A percentile compares a stretch with the other conserved stretches of the same genome.
Conservation (phyloP, 92 coral and sea anemone genomes). For the Micromussa lordhowensis region DNA sequence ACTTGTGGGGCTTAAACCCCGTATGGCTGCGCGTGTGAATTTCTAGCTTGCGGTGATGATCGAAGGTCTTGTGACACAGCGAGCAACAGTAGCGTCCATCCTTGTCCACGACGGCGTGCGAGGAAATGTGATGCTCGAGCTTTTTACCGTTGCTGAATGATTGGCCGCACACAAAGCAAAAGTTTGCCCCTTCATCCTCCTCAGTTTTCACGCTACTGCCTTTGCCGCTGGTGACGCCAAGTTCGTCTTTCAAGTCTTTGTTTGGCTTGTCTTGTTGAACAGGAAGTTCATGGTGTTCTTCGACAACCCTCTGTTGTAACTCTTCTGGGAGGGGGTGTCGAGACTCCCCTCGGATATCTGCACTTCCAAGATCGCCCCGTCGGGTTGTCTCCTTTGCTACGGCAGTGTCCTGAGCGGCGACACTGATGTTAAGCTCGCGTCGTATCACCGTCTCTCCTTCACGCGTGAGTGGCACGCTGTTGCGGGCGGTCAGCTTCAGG, state of each 20-base stretch:
- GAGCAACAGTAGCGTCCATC: conserved; percentile 90
- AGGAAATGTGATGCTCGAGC: conserved; percentile 86
- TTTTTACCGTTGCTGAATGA: conserved; percentile 78
- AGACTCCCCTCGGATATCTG: conserved; percentile 2
- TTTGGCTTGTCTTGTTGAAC: conserved; percentile 13
- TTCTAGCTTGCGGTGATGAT: conserved; percentile 87
- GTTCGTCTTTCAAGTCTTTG: conserved; percentile 16
- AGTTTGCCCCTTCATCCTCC: conserved; percentile 62
- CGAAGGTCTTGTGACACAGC: conserved; percentile 82
- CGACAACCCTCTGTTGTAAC: conserved; percentile 1
- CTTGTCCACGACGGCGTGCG: conserved; percentile 86
- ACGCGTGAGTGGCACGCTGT: conserved; percentile 28
- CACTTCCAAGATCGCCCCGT: neutral
- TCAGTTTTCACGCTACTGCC: conserved; percentile 26
- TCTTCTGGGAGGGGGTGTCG: conserved; percentile 20
- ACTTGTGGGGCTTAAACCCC: conserved; percentile 91
- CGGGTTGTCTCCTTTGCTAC: neutral
- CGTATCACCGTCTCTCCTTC: conserved; percentile 64
- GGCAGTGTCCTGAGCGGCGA: neutral
- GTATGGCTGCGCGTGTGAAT: conserved; percentile 93
- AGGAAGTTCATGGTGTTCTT: neutral
- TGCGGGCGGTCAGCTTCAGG: conserved; percentile 28
- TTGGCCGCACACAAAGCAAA: conserved; percentile 86
- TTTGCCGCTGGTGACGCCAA: neutral
- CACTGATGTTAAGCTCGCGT: conserved; percentile 56